A percentile compares a stretch with the other conserved stretches of the same genome.
Conservation (phyloP, 2,113 vertebrate species). For the Ramphastos sulfuratus region DNA sequence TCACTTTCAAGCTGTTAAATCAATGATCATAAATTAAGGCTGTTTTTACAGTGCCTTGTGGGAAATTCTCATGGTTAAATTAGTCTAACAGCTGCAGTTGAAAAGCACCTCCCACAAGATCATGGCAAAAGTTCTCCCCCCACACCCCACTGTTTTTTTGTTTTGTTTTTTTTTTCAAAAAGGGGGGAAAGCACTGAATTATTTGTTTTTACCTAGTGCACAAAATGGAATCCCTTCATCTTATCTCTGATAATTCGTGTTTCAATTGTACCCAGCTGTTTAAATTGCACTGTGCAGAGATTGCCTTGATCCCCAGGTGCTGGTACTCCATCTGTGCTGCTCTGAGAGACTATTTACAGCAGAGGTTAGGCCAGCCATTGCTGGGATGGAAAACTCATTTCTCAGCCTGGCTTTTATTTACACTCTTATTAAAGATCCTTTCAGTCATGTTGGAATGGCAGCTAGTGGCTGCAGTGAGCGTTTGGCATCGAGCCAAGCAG, state of each 20-base stretch:
- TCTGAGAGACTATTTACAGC: constrained; percentile 72
- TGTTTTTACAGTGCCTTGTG: constrained; percentile 61
- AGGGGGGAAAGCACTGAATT: background rate
- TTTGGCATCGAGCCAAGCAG: constrained; percentile 62
- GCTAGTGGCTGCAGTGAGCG: constrained; percentile 66
- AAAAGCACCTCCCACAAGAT: constrained; percentile 57
- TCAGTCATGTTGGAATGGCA: constrained; percentile 73
- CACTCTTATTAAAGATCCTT: constrained; percentile 78
- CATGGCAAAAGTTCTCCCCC: constrained; percentile 23
- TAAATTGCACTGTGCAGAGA: constrained; percentile 60
- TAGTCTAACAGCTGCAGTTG: constrained; percentile 68
- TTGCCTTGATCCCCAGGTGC: constrained; percentile 71
- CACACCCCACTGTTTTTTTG: background rate
- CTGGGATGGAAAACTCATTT: constrained; percentile 81
- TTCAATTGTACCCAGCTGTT: constrained; percentile 71
- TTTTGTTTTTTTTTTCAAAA: background rate
- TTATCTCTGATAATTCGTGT: constrained; percentile 50
- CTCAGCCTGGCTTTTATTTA: constrained; percentile 80
- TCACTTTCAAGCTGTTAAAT: constrained; percentile 77
- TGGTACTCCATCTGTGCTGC: constrained; percentile 73
- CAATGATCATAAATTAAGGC: constrained; percentile 79
- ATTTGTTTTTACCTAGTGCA: constrained; percentile 49
- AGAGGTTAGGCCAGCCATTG: constrained; percentile 72
- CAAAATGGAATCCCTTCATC: constrained; percentile 20
- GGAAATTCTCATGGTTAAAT: constrained; percentile 68